A percentile compares a stretch with the other conserved stretches of the same genome.
Evolutionary conservation across 2,113 vertebrate species (phyloP).

Genomic region (Oryctolagus cuniculus): DNA sequence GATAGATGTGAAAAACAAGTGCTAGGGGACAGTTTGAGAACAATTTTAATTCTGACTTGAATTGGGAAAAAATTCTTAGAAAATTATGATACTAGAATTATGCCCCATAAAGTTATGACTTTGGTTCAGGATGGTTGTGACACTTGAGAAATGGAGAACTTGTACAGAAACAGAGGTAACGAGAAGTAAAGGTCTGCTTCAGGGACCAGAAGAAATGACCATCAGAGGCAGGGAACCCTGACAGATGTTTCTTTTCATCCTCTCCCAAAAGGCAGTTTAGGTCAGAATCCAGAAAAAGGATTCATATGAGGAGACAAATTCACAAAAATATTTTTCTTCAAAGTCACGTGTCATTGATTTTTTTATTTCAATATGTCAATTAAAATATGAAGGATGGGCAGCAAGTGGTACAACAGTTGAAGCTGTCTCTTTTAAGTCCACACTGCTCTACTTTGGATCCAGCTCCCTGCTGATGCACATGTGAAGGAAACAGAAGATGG

Average conservation of each 20-base stretch:
- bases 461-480: no score
- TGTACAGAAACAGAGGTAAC: background rate
- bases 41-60: background rate
- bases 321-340: background rate
- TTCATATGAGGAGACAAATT: background rate
- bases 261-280: background rate
- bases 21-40: background rate
- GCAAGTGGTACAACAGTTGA: no score
- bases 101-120: background rate
- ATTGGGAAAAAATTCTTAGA: background rate
- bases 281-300: background rate
- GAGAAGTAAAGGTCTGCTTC: background rate
- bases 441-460: no score
- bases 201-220: background rate
- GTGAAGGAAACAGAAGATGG: no score
- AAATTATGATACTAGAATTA: background rate
- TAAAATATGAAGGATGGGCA: background rate
- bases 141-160: background rate
- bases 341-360: background rate
- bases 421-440: no score
- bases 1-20: background rate
- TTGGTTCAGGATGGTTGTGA: background rate
- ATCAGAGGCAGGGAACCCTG: background rate
- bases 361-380: slow-evolving; percentile 27
- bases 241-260: background rate